Percentiles rank a stretch among this genome's conserved stretches.
Conservation (phyloP, 1,140 invertebrate genomes). For the Maniola jurtina region DNA sequence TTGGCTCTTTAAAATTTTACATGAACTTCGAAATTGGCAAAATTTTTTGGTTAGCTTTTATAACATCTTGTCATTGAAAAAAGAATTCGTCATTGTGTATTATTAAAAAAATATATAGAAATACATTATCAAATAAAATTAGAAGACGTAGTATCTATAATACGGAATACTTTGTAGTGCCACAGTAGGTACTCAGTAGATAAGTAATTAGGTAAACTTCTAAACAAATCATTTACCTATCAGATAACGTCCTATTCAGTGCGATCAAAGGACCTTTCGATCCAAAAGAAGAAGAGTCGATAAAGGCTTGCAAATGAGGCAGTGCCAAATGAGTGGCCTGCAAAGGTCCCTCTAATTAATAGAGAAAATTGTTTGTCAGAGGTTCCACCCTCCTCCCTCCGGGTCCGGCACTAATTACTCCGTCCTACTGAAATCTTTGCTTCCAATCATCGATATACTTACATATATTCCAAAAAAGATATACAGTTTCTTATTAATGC, state of each 20-base stretch:
- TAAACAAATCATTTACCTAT: background rate
- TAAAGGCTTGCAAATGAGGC: constrained; percentile 65
- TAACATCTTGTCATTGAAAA: too few species aligned
- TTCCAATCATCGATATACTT: background rate
- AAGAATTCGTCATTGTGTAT: too few species aligned
- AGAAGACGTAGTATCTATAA: too few species aligned
- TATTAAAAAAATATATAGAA: too few species aligned
- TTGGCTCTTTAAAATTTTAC: too few species aligned
- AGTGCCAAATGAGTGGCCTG: constrained; percentile 36
- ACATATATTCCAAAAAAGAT: background rate
- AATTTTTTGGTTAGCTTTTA: too few species aligned
- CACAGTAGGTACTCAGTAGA: too few species aligned
- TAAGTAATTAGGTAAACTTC: background rate
- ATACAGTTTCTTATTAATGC: background rate
- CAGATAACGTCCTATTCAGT: constrained; percentile 9
- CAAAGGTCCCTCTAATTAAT: constrained; percentile 55
- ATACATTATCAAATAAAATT: too few species aligned
- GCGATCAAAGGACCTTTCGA: constrained; percentile 20
- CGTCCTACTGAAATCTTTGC: constrained; percentile 38
- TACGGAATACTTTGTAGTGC: background rate
- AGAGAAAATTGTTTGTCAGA: constrained; percentile 59
- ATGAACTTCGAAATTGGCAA: too few species aligned
- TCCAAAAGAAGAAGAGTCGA: constrained; percentile 24
- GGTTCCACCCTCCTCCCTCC: constrained; percentile 33
- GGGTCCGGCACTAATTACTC: constrained; percentile 47